Evolutionary conservation across 2,888 invertebrate species (phyloP).

Genomic region (Lampropteryx suffumata): DNA sequence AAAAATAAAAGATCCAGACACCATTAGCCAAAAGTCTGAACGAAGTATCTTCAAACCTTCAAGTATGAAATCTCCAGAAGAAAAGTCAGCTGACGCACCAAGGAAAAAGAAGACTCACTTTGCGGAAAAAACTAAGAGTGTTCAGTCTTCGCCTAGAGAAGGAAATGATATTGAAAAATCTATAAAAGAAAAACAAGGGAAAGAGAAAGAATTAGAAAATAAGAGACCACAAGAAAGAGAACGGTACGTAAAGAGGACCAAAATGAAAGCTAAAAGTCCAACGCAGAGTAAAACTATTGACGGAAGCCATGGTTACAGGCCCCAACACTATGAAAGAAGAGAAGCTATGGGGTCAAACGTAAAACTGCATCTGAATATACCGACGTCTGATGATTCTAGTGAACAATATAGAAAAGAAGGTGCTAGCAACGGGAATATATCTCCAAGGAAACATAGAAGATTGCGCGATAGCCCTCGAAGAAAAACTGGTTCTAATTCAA

Average conservation of each 20-base stretch:
- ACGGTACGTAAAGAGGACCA: slow-evolving; percentile 74
- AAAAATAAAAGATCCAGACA: slow-evolving; percentile 61
- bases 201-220: slow-evolving; percentile 65
- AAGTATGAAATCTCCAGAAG: slow-evolving; percentile 67
- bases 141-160: slow-evolving; percentile 72
- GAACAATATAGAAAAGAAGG: slow-evolving; percentile 79
- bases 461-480: slow-evolving; percentile 85
- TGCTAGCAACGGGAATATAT: slow-evolving; percentile 73
- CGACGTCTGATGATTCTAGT: slow-evolving; percentile 85
- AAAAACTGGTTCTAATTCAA: slow-evolving; percentile 82
- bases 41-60: slow-evolving; percentile 55
- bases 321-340: slow-evolving; percentile 75
- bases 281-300: slow-evolving; percentile 69
- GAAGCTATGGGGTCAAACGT: slow-evolving; percentile 76
- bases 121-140: slow-evolving; percentile 71
- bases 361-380: slow-evolving; percentile 81
- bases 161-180: slow-evolving; percentile 66
- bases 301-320: slow-evolving; percentile 58
- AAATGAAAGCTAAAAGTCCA: slow-evolving; percentile 76
- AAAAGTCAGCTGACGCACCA: slow-evolving; percentile 56
- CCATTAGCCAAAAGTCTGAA: slow-evolving; percentile 58
- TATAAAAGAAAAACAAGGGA: slow-evolving; percentile 64
- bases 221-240: slow-evolving; percentile 73
- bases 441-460: slow-evolving; percentile 84
- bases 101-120: slow-evolving; percentile 78